Evolutionary conservation across 2,888 invertebrate genomes (phyloP).

Genomic region (Amiota mariae): DNA sequence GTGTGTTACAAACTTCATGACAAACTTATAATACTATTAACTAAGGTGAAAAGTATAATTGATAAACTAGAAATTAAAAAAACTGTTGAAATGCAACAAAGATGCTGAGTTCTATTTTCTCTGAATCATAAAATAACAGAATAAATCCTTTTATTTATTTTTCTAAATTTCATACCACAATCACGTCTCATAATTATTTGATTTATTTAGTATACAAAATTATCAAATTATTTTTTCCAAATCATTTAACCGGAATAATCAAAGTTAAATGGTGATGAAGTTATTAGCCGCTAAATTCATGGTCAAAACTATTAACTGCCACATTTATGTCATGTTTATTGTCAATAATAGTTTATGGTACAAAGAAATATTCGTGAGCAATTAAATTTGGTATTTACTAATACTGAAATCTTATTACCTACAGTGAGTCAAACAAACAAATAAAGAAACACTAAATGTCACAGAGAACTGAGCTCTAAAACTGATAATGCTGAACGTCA

Average conservation of each 20-base stretch:
- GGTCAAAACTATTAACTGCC: conserved; percentile 19
- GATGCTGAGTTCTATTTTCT: too few relatives aligned
- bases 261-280: conserved; percentile 21
- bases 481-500: neutral
- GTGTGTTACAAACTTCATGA: too few relatives aligned
- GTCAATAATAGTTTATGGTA: neutral
- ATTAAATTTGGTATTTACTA: neutral
- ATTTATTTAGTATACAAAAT: conserved; percentile 17
- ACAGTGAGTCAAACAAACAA: neutral
- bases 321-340: conserved; percentile 15
- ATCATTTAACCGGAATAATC: conserved; percentile 50
- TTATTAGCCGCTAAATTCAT: conserved; percentile 6
- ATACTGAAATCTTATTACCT: neutral
- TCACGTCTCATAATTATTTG: too few relatives aligned
- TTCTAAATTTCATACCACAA: too few relatives aligned
- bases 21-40: too few relatives aligned
- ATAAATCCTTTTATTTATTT: too few relatives aligned
- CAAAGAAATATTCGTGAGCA: neutral
- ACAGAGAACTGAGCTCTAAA: neutral
- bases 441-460: neutral
- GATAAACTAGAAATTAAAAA: too few relatives aligned
- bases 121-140: too few relatives aligned
- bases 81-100: too few relatives aligned
- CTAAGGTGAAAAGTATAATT: too few relatives aligned
- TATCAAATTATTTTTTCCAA: conserved; percentile 48